These are phyloP conservation scores for Frieseomelitta varia DNA, from an alignment of 1,140 invertebrate species.

Conservation along the genomic window DNA sequence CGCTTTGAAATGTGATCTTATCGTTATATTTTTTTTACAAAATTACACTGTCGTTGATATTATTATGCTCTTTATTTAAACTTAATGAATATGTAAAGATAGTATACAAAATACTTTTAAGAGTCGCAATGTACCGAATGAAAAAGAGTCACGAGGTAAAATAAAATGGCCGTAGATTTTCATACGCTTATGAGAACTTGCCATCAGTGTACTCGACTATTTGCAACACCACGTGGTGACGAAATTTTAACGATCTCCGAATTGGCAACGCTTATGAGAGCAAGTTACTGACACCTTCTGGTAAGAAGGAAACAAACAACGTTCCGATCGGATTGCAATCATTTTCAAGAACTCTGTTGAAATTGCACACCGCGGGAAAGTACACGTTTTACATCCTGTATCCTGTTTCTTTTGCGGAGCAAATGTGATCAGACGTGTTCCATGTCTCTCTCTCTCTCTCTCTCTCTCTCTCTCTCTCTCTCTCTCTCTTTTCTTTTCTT, in stretches of 20 bases:
- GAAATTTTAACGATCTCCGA: neutral
- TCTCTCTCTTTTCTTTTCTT: neutral
- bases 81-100: too few species aligned
- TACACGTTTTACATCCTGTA: constrained; percentile 8
- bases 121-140: too few species aligned
- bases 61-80: too few species aligned
- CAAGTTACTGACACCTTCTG: neutral
- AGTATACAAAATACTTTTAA: too few species aligned
- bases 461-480: neutral
- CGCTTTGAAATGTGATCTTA: too few species aligned
- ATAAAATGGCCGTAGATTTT: too few species aligned
- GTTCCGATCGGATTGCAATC: neutral
- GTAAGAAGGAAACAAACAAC: neutral
- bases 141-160: too few species aligned
- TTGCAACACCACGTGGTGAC: neutral
- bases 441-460: neutral
- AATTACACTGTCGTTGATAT: too few species aligned
- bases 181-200: too few species aligned
- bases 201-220: neutral
- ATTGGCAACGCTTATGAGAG: neutral
- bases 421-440: neutral
- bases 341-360: neutral
- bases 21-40: too few species aligned
- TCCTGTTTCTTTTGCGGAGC: constrained; percentile 12
- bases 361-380: neutral